Percentiles rank a stretch among this genome's conserved stretches.
Evolutionary conservation across 2,113 vertebrate species (phyloP).

Genomic region (Macquaria ambigua): DNA sequence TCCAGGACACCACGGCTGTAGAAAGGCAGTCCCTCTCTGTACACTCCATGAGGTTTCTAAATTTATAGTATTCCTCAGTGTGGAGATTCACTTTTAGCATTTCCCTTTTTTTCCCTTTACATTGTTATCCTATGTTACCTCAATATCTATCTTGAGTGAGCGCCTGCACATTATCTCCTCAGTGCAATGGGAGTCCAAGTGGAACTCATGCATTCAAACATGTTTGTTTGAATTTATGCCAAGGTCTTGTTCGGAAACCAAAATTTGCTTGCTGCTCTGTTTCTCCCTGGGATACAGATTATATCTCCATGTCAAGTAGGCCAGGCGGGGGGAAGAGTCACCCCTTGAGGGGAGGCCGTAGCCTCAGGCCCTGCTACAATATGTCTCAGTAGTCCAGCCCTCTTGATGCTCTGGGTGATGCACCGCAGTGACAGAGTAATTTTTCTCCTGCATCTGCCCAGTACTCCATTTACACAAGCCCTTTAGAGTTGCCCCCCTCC

Average conservation of each 20-base stretch:
- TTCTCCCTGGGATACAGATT: conserved; percentile 58
- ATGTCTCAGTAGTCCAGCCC: conserved; percentile 38
- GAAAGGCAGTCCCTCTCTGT: conserved; percentile 19
- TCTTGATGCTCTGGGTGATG: conserved; percentile 53
- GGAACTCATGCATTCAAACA: conserved; percentile 60
- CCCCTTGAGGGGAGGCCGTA: conserved; percentile 37
- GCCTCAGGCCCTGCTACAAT: conserved; percentile 53
- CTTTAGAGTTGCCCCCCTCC: conserved; percentile 26
- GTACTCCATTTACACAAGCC: conserved; percentile 52
- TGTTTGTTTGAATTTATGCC: conserved; percentile 62
- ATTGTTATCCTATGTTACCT: conserved; percentile 46
- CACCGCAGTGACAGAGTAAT: conserved; percentile 36
- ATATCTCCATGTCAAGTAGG: conserved; percentile 71
- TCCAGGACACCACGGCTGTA: conserved; percentile 8
- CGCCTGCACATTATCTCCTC: conserved; percentile 37
- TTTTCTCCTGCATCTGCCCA: conserved; percentile 41
- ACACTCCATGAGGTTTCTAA: conserved; percentile 21
- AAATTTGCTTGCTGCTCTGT: conserved; percentile 45
- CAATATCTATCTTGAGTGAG: conserved; percentile 29
- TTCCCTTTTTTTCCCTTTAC: conserved; percentile 32
- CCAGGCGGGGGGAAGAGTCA: conserved; percentile 19
- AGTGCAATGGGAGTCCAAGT: conserved; percentile 47
- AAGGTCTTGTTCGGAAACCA: conserved; percentile 52
- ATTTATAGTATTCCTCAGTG: conserved; percentile 49
- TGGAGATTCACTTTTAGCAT: conserved; percentile 48